phyloP scores from a whole-genome alignment of 1,140 invertebrate species.

The Heliconius melpomene region DNA sequence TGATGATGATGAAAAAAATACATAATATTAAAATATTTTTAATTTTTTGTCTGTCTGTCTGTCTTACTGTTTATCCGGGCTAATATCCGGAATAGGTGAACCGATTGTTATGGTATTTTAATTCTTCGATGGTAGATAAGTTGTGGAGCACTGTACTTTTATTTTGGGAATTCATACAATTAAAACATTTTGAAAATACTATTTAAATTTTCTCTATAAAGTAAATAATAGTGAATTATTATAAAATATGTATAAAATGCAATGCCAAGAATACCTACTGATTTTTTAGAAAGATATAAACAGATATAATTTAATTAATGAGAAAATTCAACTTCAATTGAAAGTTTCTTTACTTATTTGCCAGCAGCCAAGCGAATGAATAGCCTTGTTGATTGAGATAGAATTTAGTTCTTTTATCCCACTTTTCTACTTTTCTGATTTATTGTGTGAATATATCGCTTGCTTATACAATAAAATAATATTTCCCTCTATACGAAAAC shows the following conservation, averaged over 20 bases:
- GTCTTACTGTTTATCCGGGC: no score
- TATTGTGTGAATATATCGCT: neutral
- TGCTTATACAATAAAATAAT: neutral
- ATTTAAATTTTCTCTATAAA: no score
- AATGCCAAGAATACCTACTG: neutral
- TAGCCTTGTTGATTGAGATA: neutral
- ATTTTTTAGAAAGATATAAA: neutral
- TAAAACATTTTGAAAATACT: no score
- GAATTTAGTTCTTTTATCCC: neutral
- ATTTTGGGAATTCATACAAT: no score
- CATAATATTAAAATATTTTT: no score
- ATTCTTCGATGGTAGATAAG: no score
- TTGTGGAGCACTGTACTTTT: no score
- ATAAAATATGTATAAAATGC: neutral
- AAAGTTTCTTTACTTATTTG: slow-evolving; percentile 72
- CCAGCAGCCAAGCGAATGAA: slow-evolving; percentile 59
- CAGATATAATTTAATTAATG: slow-evolving; percentile 71
- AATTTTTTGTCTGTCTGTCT: no score
- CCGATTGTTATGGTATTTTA: no score
- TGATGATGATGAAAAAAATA: no score
- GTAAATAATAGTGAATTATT: no score
- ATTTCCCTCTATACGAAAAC: neutral
- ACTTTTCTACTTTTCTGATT: neutral
- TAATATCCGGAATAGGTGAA: no score
- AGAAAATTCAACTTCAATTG: slow-evolving; percentile 80